Conservation (phyloP, 2,797 vertebrate genomes). For the Tadarida brasiliensis region DNA sequence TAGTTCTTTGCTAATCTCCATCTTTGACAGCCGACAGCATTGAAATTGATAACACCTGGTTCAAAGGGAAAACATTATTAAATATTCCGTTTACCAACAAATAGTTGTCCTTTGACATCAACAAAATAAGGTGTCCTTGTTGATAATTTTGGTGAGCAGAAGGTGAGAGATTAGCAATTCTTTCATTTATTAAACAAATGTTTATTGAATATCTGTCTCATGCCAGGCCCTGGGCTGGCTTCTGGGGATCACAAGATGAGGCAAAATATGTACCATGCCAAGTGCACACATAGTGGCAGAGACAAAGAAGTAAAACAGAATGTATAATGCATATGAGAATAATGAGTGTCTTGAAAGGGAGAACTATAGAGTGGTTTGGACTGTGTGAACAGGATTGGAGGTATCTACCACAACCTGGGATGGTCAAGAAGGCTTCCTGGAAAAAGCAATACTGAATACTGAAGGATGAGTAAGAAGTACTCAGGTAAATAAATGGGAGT, state of each 20-base stretch:
- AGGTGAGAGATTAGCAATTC: conserved; percentile 21
- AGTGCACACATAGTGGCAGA: not conserved
- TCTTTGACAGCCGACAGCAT: conserved; percentile 44
- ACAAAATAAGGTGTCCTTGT: conserved; percentile 33
- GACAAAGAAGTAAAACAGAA: conserved; percentile 38
- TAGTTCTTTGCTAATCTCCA: not conserved
- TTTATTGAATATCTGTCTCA: not conserved
- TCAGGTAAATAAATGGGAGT: not conserved
- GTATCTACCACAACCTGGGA: not conserved
- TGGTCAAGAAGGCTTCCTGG: not conserved
- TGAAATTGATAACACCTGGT: conserved; percentile 24
- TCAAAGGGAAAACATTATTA: conserved; percentile 46
- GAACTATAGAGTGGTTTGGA: not conserved
- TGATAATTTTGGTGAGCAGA: conserved; percentile 48
- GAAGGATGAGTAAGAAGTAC: not conserved
- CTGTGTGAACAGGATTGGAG: not conserved
- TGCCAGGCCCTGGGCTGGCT: not conserved
- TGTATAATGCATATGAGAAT: not conserved
- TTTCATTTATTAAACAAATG: conserved; percentile 30
- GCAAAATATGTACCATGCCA: not conserved
- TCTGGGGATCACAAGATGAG: not conserved
- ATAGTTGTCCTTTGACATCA: conserved; percentile 7
- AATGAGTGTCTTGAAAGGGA: not conserved
- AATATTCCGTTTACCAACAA: conserved; percentile 47
- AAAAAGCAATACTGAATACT: not conserved